Base-by-base conservation (phyloP, 2,888 invertebrate genomes). In the Eristalinus aeneus region DNA sequence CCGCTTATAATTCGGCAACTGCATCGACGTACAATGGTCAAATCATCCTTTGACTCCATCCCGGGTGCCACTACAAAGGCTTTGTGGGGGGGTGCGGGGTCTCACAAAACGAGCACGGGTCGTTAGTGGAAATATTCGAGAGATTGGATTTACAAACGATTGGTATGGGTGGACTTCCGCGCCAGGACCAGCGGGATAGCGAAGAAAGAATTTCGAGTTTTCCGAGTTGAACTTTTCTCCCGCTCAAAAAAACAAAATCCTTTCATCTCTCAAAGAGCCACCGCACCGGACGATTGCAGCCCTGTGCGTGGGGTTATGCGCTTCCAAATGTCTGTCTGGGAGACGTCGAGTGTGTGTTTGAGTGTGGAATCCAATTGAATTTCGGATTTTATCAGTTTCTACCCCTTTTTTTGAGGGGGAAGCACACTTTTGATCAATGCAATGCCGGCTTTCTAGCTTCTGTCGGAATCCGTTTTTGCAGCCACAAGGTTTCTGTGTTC, bases 361-460 rank as follows among this genome's bases (percentile, higher is more conserved):
- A 56, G 34, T 79, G 76, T 23, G 68, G 72, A 76, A 81, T 73
- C 73, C 68, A 85, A 85, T 76, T 85, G 85, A 85, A 81, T 85
- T 81, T 77, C 81, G 75, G 39, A 84, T 73, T 78, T 74, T 73
- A 83, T 84, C 72, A 60, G 71, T 80, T 75, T 23, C 8, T n/a
- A 46, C n/a, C 46, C 46, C 56, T 63, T 22, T 71, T 75, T 20
- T 34, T 54, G 3, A 64, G 12, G 1, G 16, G 20, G 5, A 53
- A 46, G 27, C 20, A 72, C 64, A 75, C 61, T 46, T 75, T 79
- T 79, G 84, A 79, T 79, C 75, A 75, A 71, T 75, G 65, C 8
- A 6, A 46, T 8, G 46, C n/a, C 6, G 46, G 46, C 16, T 46
- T 16, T 46, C 46, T 46, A 46, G 46, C 46, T 46, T 46, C 46